Base-by-base conservation (phyloP, 1,140 invertebrate genomes). In the Glossosoma conforme region DNA sequence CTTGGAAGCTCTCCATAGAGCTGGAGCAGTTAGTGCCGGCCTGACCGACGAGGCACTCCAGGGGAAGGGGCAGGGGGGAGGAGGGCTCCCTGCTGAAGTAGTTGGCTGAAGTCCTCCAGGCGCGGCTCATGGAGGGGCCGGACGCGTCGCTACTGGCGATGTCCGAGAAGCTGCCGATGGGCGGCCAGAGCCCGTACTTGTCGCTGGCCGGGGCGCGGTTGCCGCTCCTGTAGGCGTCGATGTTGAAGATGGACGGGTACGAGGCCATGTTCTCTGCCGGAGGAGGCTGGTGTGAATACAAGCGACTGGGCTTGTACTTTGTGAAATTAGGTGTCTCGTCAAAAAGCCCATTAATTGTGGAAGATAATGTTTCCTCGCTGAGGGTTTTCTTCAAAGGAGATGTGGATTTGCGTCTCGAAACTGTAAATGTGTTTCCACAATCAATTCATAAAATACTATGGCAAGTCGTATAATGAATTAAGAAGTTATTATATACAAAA, bases 361-460 rank as follows among this genome's bases (percentile, higher is more conserved):
- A 65, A 6, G 70, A 67, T 15, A 71, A 58, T 0, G 65, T 67
- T 45, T 73, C 69, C 43, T 73, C 70, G 54, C 67, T 70, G 17
- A 67, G 58, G 2, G 70, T 71, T 61, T 71, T 73, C 51, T 73
- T 68, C 28, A 73, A 67, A 15, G 37, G 32, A 8, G 42, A 8
- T 2, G 49, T n/a, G n/a, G n/a, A n/a, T n/a, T n/a, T n/a, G n/a
- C n/a, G n/a, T n/a, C n/a, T n/a, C n/a, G n/a, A n/a, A n/a, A n/a
- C n/a, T n/a, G n/a, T n/a, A n/a, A n/a, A n/a, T n/a, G n/a, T n/a
- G n/a, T n/a, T n/a, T n/a, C n/a, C n/a, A n/a, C n/a, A n/a, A n/a
- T n/a, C n/a, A n/a, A n/a, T n/a, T n/a, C n/a, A n/a, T n/a, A n/a
- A n/a, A n/a, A n/a, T n/a, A n/a, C n/a, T n/a, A n/a, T n/a, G n/a